Base-by-base conservation (phyloP, 2,113 vertebrate species). In the Ailurus styani region DNA sequence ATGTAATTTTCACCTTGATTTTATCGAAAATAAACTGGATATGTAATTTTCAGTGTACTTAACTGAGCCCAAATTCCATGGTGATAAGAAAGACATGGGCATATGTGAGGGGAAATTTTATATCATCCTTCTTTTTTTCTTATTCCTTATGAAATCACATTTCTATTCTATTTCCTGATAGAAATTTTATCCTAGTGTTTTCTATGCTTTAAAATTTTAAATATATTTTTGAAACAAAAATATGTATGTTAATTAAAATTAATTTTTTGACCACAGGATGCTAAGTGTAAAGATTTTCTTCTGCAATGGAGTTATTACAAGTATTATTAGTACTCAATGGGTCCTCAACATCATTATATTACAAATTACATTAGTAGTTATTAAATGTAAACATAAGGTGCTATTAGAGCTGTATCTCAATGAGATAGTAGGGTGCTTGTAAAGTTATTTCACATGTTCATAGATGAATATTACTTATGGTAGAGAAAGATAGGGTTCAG, bases 21-120 rank as follows among this genome's bases (percentile, higher is more conserved):
- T 88, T 85, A 78, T 93, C 90, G 81, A 72, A 96, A 91, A 89
- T 96, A 91, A 93, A 82, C 62, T 40, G 21, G 31, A 47, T 70
- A 73, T 0, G 29, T 93, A 31, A 55, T 70, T 82, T 85, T 55
- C 27, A 88, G 70, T 72, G 37, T 52, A 57, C n/a, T 84, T 34
- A 84, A 15, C 47, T 29, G 20, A 79, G 27, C 8, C 62, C 85
- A 86, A 50, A 72, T 86, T 23, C 31, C 17, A 68, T 31, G 78
- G 54, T 50, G 40, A 45, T 94, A 52, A 91, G 70, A 88, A 90
- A 93, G 79, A 55, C 60, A 73, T 52, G 23, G 34, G 37, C 37
- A 77, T 60, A 85, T 1, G 17, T 9, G 17, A 75, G 64, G 40
- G n/a, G 2, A 31, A 45, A 62, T 66, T 81, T 79, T 12, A 47